phyloP scores from a whole-genome alignment of 2,888 invertebrate species.

The Drosophila merina region DNA sequence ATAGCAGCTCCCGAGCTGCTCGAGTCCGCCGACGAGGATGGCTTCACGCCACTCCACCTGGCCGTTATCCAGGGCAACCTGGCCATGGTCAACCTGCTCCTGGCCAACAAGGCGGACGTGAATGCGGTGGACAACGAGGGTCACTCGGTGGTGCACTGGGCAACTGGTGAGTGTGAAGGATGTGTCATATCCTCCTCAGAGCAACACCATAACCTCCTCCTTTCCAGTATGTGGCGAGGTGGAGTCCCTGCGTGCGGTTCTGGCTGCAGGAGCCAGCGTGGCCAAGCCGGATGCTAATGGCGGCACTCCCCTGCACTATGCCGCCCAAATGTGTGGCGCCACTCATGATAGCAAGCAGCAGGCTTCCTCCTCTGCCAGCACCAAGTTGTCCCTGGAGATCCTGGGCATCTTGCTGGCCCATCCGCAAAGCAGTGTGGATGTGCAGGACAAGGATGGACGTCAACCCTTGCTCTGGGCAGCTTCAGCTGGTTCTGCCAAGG shows the following conservation, averaged over 20 bases:
- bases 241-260: slow-evolving; percentile 92
- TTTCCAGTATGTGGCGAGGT: slow-evolving; percentile 95
- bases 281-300: slow-evolving; percentile 96
- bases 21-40: slow-evolving; percentile 94
- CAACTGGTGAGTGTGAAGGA: slow-evolving; percentile 89
- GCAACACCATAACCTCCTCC: background rate
- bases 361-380: slow-evolving; percentile 69
- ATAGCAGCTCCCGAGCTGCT: slow-evolving; percentile 94
- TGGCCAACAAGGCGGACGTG: slow-evolving; percentile 95
- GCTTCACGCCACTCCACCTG: slow-evolving; percentile 96
- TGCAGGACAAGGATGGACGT: slow-evolving; percentile 95
- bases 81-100: slow-evolving; percentile 92
- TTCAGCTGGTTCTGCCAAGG: slow-evolving; percentile 97
- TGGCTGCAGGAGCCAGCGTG: slow-evolving; percentile 93
- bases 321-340: slow-evolving; percentile 97
- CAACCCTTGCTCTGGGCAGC: slow-evolving; percentile 99
- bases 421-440: slow-evolving; percentile 92
- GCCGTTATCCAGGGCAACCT: slow-evolving; percentile 97
- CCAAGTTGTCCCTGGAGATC: slow-evolving; percentile 85
- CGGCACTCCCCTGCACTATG: slow-evolving; percentile 98
- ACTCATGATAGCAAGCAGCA: slow-evolving; percentile 86
- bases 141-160: slow-evolving; percentile 99
- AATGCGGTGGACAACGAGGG: slow-evolving; percentile 96
- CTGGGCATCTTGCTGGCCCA: slow-evolving; percentile 91
- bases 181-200: background rate